Evolutionary conservation across 1,140 invertebrate genomes (phyloP), one percentile per base, ranked within the genome.

Genomic region (Halesus radiatus): DNA sequence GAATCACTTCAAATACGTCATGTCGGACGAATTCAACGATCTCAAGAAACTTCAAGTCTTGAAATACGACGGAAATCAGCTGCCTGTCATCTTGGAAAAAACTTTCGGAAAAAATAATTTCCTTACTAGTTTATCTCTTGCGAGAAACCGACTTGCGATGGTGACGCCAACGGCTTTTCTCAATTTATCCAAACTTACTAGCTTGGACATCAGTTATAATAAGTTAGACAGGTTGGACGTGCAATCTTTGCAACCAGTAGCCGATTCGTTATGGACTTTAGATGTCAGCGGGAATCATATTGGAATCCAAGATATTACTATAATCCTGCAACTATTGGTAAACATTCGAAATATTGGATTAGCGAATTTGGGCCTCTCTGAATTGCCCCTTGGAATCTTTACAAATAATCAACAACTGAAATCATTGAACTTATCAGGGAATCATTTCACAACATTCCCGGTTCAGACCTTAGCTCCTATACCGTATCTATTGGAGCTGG

Each of bases 1-100:
- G 84, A 96, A 96, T 87, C 88, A 92, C 81, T 94, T 96, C 83
- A 94, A 94, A 87, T 95, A 95, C 87, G 87, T 96, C 62, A 92
- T 92, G 80, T 88, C 93, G 20, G 94, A 95, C 84, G 93, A 94
- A 84, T 95, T 95, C 84, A 90, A 90, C 78, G 93, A 93, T 85
- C 88, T 95, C 76, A 92, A 92, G 84, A 91, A 91, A 79, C 87
- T 96, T 53, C 92, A 91, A 84, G 91, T 91, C 83, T 89, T 96
- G 62, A 89, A 90, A 84, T 88, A 96, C 80, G 94, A 96, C 84
- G 94, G 94, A 32, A 96, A 96, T 88, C 92, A 94, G 85, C 87
- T 96, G 66, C 93, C 94, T 3, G 93, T 94, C 4, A 89, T 95
- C 50, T 89, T 94, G 23, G 94, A 95, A 85, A 90, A 92, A 81